A percentile compares a stretch with the other conserved stretches of the same genome.
Conservation (phyloP, 2,113 vertebrate genomes). For the Xenopus borealis region DNA sequence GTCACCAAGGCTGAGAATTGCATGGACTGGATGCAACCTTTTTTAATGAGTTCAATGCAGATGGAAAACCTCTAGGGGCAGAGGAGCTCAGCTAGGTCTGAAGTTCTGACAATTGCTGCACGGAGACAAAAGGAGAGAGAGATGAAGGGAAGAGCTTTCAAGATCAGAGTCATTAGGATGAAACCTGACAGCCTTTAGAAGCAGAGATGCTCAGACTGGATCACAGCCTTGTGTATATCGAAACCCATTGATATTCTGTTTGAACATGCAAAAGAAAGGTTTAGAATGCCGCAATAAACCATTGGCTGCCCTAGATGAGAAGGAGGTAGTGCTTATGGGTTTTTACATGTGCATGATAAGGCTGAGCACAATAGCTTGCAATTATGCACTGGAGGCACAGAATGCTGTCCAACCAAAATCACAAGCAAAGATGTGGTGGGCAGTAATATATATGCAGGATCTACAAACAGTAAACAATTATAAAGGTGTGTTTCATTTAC, state of each 20-base stretch:
- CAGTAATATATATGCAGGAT: background rate
- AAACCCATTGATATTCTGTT: conserved; percentile 39
- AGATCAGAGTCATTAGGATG: conserved; percentile 46
- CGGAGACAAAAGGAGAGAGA: conserved; percentile 44
- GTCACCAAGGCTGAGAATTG: conserved; percentile 42
- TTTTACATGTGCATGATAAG: background rate
- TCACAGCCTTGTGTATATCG: conserved; percentile 34
- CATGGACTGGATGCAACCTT: conserved; percentile 44
- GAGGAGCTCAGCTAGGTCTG: conserved; percentile 41
- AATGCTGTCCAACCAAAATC: too few relatives aligned
- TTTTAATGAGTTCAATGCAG: conserved; percentile 47
- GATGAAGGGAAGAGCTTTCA: conserved; percentile 43
- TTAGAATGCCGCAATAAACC: conserved; percentile 17
- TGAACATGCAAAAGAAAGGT: conserved; percentile 30
- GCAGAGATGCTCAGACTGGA: conserved; percentile 33
- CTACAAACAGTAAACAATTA: background rate
- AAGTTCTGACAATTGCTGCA: conserved; percentile 44
- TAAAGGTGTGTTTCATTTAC: too few relatives aligned
- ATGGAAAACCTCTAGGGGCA: conserved; percentile 45
- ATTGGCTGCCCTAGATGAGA: conserved; percentile 4
- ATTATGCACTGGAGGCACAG: background rate
- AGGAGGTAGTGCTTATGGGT: background rate
- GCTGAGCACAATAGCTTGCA: background rate
- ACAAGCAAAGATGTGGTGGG: too few relatives aligned
- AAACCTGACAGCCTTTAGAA: conserved; percentile 46